Evolutionary conservation across 2,888 invertebrate genomes (phyloP).

Genomic region (Anoplius nigerrimus): DNA sequence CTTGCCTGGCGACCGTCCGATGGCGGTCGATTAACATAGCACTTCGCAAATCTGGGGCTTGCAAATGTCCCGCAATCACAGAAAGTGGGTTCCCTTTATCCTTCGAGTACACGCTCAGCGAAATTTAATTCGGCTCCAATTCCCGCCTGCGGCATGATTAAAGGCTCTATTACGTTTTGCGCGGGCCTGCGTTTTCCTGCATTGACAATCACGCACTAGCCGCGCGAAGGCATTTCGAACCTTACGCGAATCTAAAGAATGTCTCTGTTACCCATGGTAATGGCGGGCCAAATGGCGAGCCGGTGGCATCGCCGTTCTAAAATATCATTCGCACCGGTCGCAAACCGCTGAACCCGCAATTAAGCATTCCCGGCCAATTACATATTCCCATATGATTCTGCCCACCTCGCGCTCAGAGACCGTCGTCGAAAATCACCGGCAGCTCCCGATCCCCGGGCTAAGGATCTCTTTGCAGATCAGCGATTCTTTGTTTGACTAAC

Average conservation of each 20-base stretch:
- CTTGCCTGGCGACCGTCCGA: constrained; percentile 25
- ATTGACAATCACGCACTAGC: constrained; percentile 7
- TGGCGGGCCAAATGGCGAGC: too few relatives aligned
- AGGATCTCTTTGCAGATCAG: constrained; percentile 39
- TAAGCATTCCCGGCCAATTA: too few relatives aligned
- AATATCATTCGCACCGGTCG: too few relatives aligned
- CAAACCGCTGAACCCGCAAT: too few relatives aligned
- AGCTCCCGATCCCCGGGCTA: constrained; percentile 20
- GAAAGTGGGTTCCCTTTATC: constrained; percentile 48
- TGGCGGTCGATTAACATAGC: constrained; percentile 24
- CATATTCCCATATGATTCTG: too few relatives aligned
- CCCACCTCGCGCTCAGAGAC: too few relatives aligned
- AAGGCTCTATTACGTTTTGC: constrained; percentile 5
- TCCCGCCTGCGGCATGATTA: constrained; percentile 18
- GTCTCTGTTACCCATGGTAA: too few relatives aligned
- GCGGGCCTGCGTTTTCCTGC: neutral
- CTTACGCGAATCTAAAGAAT: too few relatives aligned
- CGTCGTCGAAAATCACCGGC: too few relatives aligned
- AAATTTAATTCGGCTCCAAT: constrained; percentile 47
- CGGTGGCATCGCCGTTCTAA: too few relatives aligned
- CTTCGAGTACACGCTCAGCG: constrained; percentile 30
- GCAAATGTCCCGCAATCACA: constrained; percentile 53
- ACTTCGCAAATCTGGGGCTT: constrained; percentile 30
- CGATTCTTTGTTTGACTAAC: constrained; percentile 50
- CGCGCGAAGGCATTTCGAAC: too few relatives aligned